Evolutionary conservation across 1,140 invertebrate genomes (phyloP), one percentile per base, ranked within the genome.

Genomic region (Drosophila ambigua): DNA sequence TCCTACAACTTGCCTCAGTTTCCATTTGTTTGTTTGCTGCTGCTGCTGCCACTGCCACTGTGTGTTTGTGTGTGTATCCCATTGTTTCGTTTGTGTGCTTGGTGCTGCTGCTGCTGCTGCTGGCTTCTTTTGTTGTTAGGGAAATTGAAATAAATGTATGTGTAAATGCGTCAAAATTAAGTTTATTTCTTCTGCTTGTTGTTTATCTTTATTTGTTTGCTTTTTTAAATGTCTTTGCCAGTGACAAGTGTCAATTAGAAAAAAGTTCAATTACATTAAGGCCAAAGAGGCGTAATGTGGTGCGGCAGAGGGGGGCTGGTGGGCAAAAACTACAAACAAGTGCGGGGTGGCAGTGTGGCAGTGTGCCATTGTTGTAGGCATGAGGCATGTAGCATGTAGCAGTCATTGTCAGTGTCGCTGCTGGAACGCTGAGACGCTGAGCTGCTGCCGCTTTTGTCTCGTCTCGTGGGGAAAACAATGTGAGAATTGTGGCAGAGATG

Each of bases 81-180:
- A 81, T 85, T 85, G 82, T 82, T 81, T 77, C 50, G 46, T 60
- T 78, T 53, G 35, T 39, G 35, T 78, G 58, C 20, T 20, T 20
- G 20, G 51, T 48, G 28, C 52, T 65, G 20, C 20, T 20, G 20
- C 20, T 20, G 20, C 20, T 20, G 20, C 20, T 28, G 26, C 26
- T 28, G 26, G 5, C 49, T 60, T 43, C 69, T 52, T 58, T 89
- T 80, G 79, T 90, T 89, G 73, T 62, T 63, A 63, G 57, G 78
- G 80, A 90, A 90, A 90, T 90, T 90, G 87, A 90, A 90, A 90
- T 90, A 90, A 90, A 90, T 90, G 85, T 90, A 69, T 79, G 87
- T 90, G 85, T 90, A 90, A 90, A 90, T 90, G 87, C 85, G 87
- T 90, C 81, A 90, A 90, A 90, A 90, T 90, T 84, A 90, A 90